Percentiles rank a stretch among this genome's conserved stretches.
phyloP scores from a whole-genome alignment of 2,113 vertebrate genomes.

The Pterocles orientalis region DNA sequence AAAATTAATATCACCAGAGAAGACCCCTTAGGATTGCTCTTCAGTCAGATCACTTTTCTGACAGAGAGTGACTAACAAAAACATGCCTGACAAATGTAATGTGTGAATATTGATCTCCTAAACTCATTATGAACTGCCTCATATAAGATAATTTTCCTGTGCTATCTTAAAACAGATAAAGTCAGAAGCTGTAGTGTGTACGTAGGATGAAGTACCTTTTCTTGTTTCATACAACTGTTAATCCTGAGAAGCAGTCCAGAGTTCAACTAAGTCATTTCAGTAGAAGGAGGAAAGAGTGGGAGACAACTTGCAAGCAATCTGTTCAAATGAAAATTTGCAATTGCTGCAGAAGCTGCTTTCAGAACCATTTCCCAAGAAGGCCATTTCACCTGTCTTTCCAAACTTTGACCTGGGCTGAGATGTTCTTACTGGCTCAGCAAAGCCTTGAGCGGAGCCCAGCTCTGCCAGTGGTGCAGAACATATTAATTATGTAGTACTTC shows the following conservation, averaged over 20 bases:
- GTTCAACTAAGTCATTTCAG: conserved; percentile 48
- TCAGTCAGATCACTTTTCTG: background rate
- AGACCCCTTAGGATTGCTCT: background rate
- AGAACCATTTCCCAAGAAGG: background rate
- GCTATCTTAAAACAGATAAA: background rate
- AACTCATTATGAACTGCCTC: background rate
- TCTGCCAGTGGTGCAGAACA: background rate
- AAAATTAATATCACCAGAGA: background rate
- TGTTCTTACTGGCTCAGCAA: conserved; percentile 4
- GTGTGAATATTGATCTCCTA: background rate
- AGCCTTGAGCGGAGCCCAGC: conserved; percentile 6
- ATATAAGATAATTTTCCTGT: background rate
- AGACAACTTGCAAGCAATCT: conserved; percentile 50
- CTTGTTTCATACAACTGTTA: conserved; percentile 6
- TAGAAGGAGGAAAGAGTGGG: conserved; percentile 35
- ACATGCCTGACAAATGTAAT: background rate
- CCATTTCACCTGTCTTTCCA: background rate
- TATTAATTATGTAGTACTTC: conserved; percentile 30
- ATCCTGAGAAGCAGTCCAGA: background rate
- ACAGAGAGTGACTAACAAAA: background rate
- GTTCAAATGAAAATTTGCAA: background rate
- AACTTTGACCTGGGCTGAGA: background rate
- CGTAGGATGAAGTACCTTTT: conserved; percentile 10
- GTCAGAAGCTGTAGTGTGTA: background rate
- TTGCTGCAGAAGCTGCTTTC: background rate